A percentile compares a stretch with the other conserved stretches of the same genome.
Evolutionary conservation across 2,797 vertebrate species (phyloP).

Genomic region (Nothura maculosa): DNA sequence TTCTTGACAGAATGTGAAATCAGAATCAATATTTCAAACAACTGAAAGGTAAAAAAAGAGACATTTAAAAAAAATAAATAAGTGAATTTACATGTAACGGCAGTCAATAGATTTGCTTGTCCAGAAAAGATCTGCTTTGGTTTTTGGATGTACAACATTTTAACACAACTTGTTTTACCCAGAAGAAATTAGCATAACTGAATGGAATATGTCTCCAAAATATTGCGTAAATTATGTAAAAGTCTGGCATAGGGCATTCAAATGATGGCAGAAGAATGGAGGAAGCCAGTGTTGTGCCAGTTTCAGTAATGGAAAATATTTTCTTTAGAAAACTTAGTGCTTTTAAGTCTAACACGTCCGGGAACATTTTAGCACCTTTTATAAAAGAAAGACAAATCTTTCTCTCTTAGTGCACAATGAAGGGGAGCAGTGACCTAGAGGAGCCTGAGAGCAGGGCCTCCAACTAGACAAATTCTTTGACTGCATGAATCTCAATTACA

Average conservation of each 20-base stretch:
- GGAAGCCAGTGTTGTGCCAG: neutral
- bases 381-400: neutral
- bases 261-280: neutral
- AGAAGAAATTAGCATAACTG: neutral
- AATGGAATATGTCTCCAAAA: neutral
- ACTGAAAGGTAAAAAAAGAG: neutral
- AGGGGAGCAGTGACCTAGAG: neutral
- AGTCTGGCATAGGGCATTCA: fast-evolving
- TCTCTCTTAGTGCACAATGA: neutral
- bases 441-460: neutral
- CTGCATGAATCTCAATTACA: neutral
- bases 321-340: neutral
- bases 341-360: neutral
- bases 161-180: neutral
- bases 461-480: neutral
- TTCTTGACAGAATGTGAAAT: neutral
- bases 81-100: neutral
- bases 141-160: neutral
- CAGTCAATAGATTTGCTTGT: neutral
- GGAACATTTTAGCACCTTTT: neutral
- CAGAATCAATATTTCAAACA: neutral
- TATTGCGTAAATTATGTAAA: neutral
- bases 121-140: neutral
- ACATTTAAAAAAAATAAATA: no score
- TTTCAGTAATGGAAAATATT: neutral